A percentile compares a stretch with the other conserved stretches of the same genome.
Evolutionary conservation across 2,888 invertebrate genomes (phyloP).

Genomic region (Nymphalis urticae): DNA sequence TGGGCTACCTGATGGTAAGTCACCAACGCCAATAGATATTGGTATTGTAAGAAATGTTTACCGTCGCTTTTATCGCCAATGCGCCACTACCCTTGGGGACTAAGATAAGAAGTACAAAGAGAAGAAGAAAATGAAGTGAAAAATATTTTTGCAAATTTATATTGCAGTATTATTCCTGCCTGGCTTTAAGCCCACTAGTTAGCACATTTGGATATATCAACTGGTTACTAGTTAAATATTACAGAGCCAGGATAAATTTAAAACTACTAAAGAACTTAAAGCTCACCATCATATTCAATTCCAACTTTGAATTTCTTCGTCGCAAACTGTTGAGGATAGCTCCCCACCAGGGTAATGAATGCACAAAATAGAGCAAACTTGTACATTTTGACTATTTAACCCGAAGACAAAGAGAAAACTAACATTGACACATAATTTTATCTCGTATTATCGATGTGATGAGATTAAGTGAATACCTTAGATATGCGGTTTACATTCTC

Average conservation of each 20-base stretch:
- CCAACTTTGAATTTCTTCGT: constrained; percentile 64
- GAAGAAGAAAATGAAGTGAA: too few species aligned
- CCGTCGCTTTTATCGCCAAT: too few species aligned
- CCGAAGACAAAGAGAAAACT: constrained; percentile 26
- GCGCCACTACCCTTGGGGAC: too few species aligned
- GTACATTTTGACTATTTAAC: constrained; percentile 30
- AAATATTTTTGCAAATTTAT: too few species aligned
- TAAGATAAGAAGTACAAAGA: too few species aligned
- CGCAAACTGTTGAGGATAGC: constrained; percentile 53
- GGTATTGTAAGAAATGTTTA: too few species aligned
- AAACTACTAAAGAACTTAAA: constrained; percentile 4
- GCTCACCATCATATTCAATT: constrained; percentile 72
- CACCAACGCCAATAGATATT: too few species aligned
- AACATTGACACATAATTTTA: constrained; percentile 31
- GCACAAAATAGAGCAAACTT: constrained; percentile 41
- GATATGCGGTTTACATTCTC: constrained; percentile 11
- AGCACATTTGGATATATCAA: too few species aligned
- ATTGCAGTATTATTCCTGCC: too few species aligned
- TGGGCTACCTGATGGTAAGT: too few species aligned
- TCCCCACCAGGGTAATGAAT: constrained; percentile 44
- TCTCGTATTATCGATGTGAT: constrained; percentile 24
- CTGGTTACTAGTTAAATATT: too few species aligned
- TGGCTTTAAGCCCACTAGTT: too few species aligned
- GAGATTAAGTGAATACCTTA: constrained; percentile 25
- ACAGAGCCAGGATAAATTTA: not conserved